Conservation (phyloP, 1,140 invertebrate species). For the Agrilus planipennis region DNA sequence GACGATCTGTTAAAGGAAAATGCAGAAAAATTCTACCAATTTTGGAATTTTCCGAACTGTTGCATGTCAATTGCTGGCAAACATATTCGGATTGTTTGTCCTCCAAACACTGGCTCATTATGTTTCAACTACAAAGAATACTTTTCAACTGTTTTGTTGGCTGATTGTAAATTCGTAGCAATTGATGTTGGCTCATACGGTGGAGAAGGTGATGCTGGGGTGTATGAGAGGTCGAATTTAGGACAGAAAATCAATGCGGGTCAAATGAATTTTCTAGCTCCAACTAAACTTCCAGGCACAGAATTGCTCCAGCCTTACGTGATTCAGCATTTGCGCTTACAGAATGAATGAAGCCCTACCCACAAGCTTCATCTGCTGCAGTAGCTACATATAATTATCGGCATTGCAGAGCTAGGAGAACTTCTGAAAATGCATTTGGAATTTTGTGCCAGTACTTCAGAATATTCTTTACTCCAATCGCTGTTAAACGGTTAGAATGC, state of each 20-base stretch:
- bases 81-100: conserved; percentile 29
- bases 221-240: conserved; percentile 1
- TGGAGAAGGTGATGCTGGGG: conserved; percentile 5
- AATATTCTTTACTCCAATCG: conserved; percentile 17
- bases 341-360: conserved; percentile 24
- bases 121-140: conserved; percentile 34
- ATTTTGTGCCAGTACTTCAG: conserved; percentile 13
- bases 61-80: conserved; percentile 37
- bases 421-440: conserved; percentile 19
- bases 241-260: neutral
- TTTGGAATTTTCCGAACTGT: conserved; percentile 38
- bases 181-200: conserved; percentile 24
- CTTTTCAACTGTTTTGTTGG: conserved; percentile 35
- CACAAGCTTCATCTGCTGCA: conserved; percentile 13
- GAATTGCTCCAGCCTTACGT: conserved; percentile 18
- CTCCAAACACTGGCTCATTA: conserved; percentile 23
- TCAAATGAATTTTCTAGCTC: conserved; percentile 5
- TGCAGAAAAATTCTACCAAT: conserved; percentile 25
- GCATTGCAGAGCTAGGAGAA: conserved; percentile 18
- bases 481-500: no score
- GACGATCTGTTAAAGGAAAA: conserved; percentile 13
- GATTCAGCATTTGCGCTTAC: conserved; percentile 26
- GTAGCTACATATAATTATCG: conserved; percentile 24
- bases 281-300: conserved; percentile 15
- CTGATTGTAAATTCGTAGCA: conserved; percentile 34